phyloP scores from a whole-genome alignment of 1,140 invertebrate genomes.

The Saxidomus purpurata region DNA sequence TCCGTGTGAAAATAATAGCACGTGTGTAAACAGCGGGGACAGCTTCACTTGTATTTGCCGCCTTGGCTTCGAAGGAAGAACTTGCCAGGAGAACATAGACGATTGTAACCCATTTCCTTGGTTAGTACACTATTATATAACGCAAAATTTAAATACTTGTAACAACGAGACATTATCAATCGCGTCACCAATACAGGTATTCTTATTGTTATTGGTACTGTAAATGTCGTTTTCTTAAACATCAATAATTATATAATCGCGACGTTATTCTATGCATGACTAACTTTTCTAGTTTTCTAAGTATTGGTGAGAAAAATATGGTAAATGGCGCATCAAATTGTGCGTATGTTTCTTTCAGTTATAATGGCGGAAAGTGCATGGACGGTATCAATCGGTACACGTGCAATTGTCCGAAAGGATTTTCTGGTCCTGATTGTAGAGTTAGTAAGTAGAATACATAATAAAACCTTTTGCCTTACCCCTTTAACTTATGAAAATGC shows the following conservation, averaged over 20 bases:
- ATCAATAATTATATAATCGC: too few relatives aligned
- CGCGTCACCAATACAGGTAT: too few relatives aligned
- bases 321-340: too few relatives aligned
- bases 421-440: constrained; percentile 89
- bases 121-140: constrained; percentile 76
- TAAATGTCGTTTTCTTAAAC: too few relatives aligned
- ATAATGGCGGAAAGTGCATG: constrained; percentile 87
- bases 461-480: too few relatives aligned
- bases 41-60: constrained; percentile 91
- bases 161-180: too few relatives aligned
- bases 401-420: constrained; percentile 91
- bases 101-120: constrained; percentile 95
- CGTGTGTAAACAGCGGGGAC: constrained; percentile 91
- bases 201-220: too few relatives aligned
- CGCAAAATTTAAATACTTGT: too few relatives aligned
- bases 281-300: too few relatives aligned
- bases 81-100: constrained; percentile 98
- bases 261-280: too few relatives aligned
- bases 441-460: constrained; percentile 85
- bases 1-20: constrained; percentile 96
- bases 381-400: constrained; percentile 93
- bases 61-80: constrained; percentile 97
- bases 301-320: too few relatives aligned
- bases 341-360: constrained; percentile 82
- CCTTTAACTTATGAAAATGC: too few relatives aligned